Base-by-base conservation (phyloP, 2,888 invertebrate species). In the Griposia aprilina region DNA sequence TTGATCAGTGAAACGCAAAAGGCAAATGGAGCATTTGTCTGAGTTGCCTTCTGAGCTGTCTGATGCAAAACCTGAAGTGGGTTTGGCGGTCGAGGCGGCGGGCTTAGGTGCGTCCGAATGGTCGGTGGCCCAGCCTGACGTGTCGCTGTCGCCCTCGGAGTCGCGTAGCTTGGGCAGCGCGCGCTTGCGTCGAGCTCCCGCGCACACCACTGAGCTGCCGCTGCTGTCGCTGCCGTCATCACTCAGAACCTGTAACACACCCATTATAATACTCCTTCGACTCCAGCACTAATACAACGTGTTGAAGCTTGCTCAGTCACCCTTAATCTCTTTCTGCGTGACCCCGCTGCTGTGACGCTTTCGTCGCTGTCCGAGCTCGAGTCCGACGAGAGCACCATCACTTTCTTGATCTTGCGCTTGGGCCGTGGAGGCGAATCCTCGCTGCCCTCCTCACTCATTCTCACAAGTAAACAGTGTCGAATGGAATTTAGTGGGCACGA, bases 21-120 rank as follows among this genome's bases (percentile, higher is more conserved):
- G 95, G 94, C 99, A 99, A 92, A 99, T 99, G 1, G 99, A 98
- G 95, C 99, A 99, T 92, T 98, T 98, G 90, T 98, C 99, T 0
- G 98, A 97, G 85, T 98, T 97, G 65, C 98, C 98, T 90, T 98
- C 98, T 68, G 97, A 98, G 89, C 97, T 97, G 86, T 97, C 97
- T 0, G 97, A 97, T 41, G 97, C 97, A 80, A 95, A 96, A 41
- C 96, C 96, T 2, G 94, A 93, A 55, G 86, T 85, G 0, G 92
- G 86, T 65, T 91, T 91, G 11, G 83, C 57, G 5, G 88, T 15
- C 0, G 84, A 84, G 2, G 88, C 74, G 7, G 76, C 57, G 1
- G 87, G 76, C 48, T 84, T 87, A 7, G 88, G 85, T 15, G 84
- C 81, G 48, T 90, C 91, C 3, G 93, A 91, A 67, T 87, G 90